Evolutionary conservation across 2,113 vertebrate genomes (phyloP), one percentile per base, ranked within the genome.

Genomic region (Apus apus): DNA sequence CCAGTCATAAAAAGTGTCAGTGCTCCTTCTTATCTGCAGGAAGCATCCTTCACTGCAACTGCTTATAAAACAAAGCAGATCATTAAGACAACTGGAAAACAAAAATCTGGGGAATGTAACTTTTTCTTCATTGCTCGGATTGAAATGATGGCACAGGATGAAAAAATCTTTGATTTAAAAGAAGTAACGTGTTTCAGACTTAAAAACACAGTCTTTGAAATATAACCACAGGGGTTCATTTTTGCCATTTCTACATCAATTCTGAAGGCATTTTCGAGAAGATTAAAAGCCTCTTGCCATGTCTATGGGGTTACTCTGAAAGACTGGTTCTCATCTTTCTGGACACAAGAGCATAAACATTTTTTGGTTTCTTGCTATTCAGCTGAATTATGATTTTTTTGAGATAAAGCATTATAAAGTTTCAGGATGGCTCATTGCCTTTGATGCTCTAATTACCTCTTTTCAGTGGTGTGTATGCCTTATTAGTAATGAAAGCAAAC

Each of bases 401-500:
- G 36, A 76, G 81, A 87, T 43, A 89, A 87, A 96, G 87, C 77
- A 93, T 81, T 76, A 95, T 48, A 34, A 96, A 93, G 91, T 90
- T 94, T 88, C 76, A 74, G 25, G 94, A 96, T 84, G 96, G 96
- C 97, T 96, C 96, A 94, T 53, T 97, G 96, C 93, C 94, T 97
- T 96, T 96, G 92, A 89, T 95, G 94, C 95, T 97, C 96, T 97
- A 95, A 97, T 97, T 96, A 96, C 94, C 79, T 94, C 92, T 94
- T 97, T 94, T 97, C 56, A 85, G 83, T 50, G 34, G 13, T 72
- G 85, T 89, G 67, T 77, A 82, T 88, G 75, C 91, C 94, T 96
- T 95, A 95, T 94, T 95, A 95, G 94, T 56, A 71, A 93, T 61
- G 91, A 94, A 84, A 96, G 87, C 77, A 96, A 95, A 95, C 90